phyloP scores from a whole-genome alignment of 2,797 vertebrate species.

The Jordanella pulchra region DNA sequence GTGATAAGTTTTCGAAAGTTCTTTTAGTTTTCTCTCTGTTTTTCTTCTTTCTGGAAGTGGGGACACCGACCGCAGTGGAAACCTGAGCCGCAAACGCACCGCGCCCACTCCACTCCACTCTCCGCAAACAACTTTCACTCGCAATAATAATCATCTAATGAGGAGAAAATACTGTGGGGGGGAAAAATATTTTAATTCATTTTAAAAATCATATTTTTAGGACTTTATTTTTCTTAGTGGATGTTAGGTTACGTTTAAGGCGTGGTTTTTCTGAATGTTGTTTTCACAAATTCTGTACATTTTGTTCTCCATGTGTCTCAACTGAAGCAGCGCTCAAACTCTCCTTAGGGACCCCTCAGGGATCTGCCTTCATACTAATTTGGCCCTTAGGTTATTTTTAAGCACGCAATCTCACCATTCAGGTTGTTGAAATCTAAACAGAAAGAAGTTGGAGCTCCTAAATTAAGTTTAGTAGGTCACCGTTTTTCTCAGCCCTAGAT shows the following conservation, averaged over 20 bases:
- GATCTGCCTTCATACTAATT: not conserved
- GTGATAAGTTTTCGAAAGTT: not conserved
- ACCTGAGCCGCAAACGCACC: slow-evolving; percentile 56
- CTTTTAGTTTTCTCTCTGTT: not conserved
- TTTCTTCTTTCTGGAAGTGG: not conserved
- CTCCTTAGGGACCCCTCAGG: not conserved
- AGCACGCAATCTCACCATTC: not conserved
- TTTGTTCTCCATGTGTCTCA: not conserved
- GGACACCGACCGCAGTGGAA: slow-evolving; percentile 37
- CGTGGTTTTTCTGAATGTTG: not conserved
- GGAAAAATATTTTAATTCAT: not conserved
- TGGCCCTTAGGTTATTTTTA: not conserved
- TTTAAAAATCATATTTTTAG: not conserved
- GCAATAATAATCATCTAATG: not conserved
- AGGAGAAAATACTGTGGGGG: not conserved
- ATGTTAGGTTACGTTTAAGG: not conserved
- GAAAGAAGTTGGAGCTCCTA: too few relatives aligned
- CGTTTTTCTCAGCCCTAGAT: too few relatives aligned
- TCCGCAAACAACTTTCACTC: slow-evolving; percentile 74
- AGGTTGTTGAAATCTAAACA: not conserved
- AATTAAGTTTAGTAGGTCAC: too few relatives aligned
- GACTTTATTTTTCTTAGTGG: too few relatives aligned
- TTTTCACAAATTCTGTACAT: not conserved
- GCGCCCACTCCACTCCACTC: slow-evolving; percentile 70
- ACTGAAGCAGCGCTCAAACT: not conserved